Evolutionary conservation across 2,888 invertebrate genomes (phyloP), one percentile per base, ranked within the genome.

Genomic region (Odontocolon sp.): DNA sequence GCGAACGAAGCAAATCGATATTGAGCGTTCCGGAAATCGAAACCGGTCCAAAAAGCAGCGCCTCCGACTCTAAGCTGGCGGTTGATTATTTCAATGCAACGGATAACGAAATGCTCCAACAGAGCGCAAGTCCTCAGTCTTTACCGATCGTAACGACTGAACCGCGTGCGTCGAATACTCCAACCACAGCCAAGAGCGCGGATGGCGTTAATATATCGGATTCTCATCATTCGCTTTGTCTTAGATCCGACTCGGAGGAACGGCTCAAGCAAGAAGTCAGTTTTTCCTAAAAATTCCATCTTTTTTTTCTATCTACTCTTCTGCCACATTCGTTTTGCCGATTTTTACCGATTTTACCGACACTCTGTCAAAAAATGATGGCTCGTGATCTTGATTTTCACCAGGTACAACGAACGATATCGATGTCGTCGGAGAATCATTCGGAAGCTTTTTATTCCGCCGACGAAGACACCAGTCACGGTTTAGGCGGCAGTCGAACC

Each of bases 361-460:
- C 16, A 8, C 33, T 54, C 16, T 18, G 11, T 18, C 9, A 11
- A 31, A 16, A 8, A 33, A 16, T 54, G 33, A 54, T 33, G 5
- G 16, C 9, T 8, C 8, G 54, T 18, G 8, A 14, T 54, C 9
- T 54, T 31, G 11, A 11, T 26, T 33, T 38, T 31, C 23, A 11
- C 31, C 74, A 91, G 89, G 95, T 94, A 0, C 96, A 96, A 90
- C 92, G 97, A 83, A 96, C 97, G 0, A 94, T 96, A 86, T 97
- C 97, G 0, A 94, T 97, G 88, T 96, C 96, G 0, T 96, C 96
- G 75, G 97, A 97, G 89, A 97, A 97, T 89, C 96, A 96, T 84
- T 96, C 96, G 0, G 98, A 98, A 90, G 95, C 96, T 61, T 98
- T 97, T 91, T 98, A 96, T 88, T 98, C 98, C 0, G 98, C 98